These are phyloP conservation scores for Hirtodrosophila cameraria DNA, from an alignment of 2,888 invertebrate genomes.

Conservation along the genomic window DNA sequence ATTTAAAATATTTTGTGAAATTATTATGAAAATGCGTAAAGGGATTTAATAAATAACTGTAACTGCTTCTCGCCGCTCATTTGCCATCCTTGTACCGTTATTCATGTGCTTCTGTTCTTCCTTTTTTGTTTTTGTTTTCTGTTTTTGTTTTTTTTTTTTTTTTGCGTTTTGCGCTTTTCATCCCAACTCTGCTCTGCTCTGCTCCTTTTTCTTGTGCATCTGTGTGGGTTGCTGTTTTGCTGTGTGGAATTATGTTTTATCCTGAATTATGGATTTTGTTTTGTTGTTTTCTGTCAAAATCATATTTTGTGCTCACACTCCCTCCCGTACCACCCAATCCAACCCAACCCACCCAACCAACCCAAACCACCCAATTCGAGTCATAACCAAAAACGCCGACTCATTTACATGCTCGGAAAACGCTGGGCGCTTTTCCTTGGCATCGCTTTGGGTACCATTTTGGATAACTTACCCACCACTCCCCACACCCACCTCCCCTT, in stretches of 20 bases:
- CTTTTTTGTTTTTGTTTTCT: conserved; percentile 28
- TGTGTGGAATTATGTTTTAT: conserved; percentile 82
- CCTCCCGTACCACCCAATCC: too few species aligned
- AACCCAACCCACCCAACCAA: neutral
- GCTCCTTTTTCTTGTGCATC: conserved; percentile 63
- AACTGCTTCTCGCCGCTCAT: conserved; percentile 71
- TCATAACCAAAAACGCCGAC: conserved; percentile 59
- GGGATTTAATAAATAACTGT: conserved; percentile 83
- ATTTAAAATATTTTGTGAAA: conserved; percentile 80
- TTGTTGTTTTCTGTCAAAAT: conserved; percentile 83
- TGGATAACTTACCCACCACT: too few species aligned
- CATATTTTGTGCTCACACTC: conserved; percentile 71
- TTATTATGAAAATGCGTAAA: conserved; percentile 83
- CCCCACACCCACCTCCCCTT: too few species aligned
- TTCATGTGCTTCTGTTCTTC: conserved; percentile 38
- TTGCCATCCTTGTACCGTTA: conserved; percentile 54
- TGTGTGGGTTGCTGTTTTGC: conserved; percentile 58
- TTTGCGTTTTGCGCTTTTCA: conserved; percentile 33
- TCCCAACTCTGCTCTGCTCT: too few species aligned
- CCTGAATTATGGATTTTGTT: conserved; percentile 83
- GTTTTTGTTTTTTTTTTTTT: conserved; percentile 37
- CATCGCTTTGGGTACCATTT: conserved; percentile 62
- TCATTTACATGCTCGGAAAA: conserved; percentile 77
- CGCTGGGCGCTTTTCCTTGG: conserved; percentile 42
- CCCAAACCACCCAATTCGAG: conserved; percentile 7